Evolutionary conservation across 2,888 invertebrate genomes (phyloP).

Genomic region (Dynastes grantii): DNA sequence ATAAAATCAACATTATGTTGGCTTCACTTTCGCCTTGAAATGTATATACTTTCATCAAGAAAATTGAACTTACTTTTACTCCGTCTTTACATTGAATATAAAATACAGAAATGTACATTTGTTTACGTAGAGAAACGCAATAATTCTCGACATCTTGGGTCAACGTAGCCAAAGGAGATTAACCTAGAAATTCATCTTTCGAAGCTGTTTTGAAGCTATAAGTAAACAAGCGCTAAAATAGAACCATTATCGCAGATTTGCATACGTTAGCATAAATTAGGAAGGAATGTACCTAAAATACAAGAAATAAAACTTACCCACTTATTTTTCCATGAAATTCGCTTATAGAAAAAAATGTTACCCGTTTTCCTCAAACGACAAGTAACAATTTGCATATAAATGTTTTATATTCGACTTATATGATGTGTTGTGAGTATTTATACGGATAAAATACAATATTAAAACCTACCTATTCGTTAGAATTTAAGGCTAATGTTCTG

Average conservation of each 20-base stretch:
- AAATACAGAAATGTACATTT: background rate
- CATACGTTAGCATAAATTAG: constrained; percentile 29
- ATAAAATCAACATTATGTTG: too few relatives aligned
- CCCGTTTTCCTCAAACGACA: background rate
- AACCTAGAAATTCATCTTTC: constrained; percentile 32
- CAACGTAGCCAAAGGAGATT: constrained; percentile 8
- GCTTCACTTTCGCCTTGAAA: too few relatives aligned
- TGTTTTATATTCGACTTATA: background rate
- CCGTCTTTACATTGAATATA: background rate
- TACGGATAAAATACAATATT: too few relatives aligned
- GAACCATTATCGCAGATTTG: background rate
- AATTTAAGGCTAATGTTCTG: too few relatives aligned
- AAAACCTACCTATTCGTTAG: too few relatives aligned
- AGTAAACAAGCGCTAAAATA: constrained; percentile 1
- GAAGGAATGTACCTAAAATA: constrained; percentile 22
- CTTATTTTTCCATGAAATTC: constrained; percentile 20
- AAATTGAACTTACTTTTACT: too few relatives aligned
- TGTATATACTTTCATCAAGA: too few relatives aligned
- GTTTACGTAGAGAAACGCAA: background rate
- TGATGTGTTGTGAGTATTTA: background rate
- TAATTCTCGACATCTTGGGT: background rate
- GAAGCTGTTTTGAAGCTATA: constrained; percentile 8
- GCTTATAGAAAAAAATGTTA: background rate
- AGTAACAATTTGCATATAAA: constrained; percentile 19
- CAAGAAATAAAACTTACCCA: constrained; percentile 20